These are phyloP conservation scores for Sycophila texana DNA, from an alignment of 2,888 invertebrate genomes.

Conservation along the genomic window DNA sequence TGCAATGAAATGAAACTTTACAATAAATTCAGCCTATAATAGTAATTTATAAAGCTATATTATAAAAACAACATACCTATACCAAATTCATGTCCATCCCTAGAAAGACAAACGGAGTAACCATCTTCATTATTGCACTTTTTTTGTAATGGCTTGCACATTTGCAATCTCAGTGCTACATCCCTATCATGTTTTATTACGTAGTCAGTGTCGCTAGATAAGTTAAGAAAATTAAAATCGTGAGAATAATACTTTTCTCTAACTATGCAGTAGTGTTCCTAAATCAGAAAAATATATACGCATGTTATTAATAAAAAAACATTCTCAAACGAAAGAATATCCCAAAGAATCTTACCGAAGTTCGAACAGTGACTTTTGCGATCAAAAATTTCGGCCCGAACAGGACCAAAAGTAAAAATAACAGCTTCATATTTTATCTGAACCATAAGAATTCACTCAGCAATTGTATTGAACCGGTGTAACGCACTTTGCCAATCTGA, in stretches of 20 bases:
- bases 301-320: background rate
- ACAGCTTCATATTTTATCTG: conserved; percentile 18
- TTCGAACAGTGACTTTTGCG: background rate
- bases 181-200: conserved; percentile 44
- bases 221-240: conserved; percentile 11
- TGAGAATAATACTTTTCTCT: background rate
- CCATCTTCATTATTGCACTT: conserved; percentile 62
- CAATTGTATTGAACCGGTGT: background rate
- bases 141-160: conserved; percentile 63
- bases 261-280: conserved; percentile 18
- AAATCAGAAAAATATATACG: background rate
- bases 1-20: background rate
- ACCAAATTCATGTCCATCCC: conserved; percentile 62
- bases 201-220: conserved; percentile 52
- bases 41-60: background rate
- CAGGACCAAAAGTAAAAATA: conserved; percentile 30
- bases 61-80: conserved; percentile 62
- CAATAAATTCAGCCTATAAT: background rate
- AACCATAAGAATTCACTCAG: background rate
- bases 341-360: background rate
- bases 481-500: background rate
- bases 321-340: background rate
- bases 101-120: conserved; percentile 65
- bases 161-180: conserved; percentile 59
- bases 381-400: background rate